Evolutionary conservation across 2,888 invertebrate genomes (phyloP).

Genomic region (Stratiomys singularior): DNA sequence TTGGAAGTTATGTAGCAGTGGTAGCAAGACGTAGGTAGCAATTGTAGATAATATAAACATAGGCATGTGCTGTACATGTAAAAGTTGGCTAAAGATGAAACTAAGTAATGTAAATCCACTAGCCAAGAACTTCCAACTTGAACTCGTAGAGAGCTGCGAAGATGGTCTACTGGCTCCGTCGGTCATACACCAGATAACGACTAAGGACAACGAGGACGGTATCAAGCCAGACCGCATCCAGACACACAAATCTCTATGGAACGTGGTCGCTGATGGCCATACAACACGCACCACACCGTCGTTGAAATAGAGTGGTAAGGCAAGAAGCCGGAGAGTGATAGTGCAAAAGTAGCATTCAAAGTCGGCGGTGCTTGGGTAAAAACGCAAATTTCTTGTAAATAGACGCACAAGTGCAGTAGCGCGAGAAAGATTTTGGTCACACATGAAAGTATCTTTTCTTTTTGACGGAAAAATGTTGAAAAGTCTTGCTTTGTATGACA

Average conservation of each 20-base stretch:
- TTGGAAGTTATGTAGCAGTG: neutral
- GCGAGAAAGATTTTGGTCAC: neutral
- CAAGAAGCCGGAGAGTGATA: neutral
- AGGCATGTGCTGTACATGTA: neutral
- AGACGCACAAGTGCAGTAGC: neutral
- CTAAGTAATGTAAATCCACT: conserved; percentile 7
- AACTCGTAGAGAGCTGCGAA: neutral
- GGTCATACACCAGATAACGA: no score
- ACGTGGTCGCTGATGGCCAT: conserved; percentile 45
- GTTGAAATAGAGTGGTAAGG: neutral
- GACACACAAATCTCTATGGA: conserved; percentile 47
- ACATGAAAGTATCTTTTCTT: no score
- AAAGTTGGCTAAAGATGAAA: neutral
- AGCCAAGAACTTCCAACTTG: neutral
- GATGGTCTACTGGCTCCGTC: neutral
- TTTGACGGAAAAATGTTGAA: no score
- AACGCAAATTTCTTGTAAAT: neutral
- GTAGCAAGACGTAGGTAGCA: neutral
- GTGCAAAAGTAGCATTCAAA: neutral
- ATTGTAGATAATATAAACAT: no score
- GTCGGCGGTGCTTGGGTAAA: neutral
- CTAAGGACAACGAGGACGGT: neutral
- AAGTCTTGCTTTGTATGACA: no score
- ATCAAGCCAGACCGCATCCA: conserved; percentile 46
- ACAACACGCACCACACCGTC: conserved; percentile 23